Conservation (phyloP, 1,140 invertebrate genomes). For the Dinothrombium tinctorium region DNA sequence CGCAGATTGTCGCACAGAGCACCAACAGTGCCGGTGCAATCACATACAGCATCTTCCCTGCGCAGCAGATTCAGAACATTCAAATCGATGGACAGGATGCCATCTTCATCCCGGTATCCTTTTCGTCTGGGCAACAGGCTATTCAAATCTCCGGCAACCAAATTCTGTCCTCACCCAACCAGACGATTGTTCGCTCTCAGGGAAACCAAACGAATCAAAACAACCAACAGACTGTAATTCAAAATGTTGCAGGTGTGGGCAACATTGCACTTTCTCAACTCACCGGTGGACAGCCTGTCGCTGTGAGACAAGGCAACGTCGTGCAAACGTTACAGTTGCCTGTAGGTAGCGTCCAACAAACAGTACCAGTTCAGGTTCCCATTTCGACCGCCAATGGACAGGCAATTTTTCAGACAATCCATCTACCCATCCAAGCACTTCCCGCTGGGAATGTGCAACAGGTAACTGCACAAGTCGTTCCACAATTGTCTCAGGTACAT, state of each 20-base stretch:
- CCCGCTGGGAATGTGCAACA: slow-evolving; percentile 24
- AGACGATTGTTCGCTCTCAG: slow-evolving; percentile 11
- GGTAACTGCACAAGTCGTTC: slow-evolving; percentile 9
- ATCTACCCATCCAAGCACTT: slow-evolving; percentile 46
- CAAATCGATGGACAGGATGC: slow-evolving; percentile 79
- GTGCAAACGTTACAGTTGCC: slow-evolving; percentile 46
- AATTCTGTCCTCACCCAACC: slow-evolving; percentile 18
- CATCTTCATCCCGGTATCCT: slow-evolving; percentile 43
- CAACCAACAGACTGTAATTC: slow-evolving; percentile 10
- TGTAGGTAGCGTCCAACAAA: slow-evolving; percentile 36
- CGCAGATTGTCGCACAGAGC: slow-evolving; percentile 24
- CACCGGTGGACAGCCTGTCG: slow-evolving; percentile 36
- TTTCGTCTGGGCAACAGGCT: slow-evolving; percentile 16
- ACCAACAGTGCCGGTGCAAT: slow-evolving; percentile 16
- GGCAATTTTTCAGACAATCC: slow-evolving; percentile 73
- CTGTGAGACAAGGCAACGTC: slow-evolving; percentile 29
- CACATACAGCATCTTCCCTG: slow-evolving; percentile 29
- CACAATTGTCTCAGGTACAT: slow-evolving; percentile 9
- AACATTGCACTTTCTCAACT: slow-evolving; percentile 15
- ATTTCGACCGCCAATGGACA: slow-evolving; percentile 68
- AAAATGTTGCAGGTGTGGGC: slow-evolving; percentile 10
- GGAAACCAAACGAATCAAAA: neutral
- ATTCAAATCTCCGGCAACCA: slow-evolving; percentile 22
- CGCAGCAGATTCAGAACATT: slow-evolving; percentile 43
- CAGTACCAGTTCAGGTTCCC: slow-evolving; percentile 68